These are phyloP conservation scores for Cotesia chilonis DNA, from an alignment of 1,140 invertebrate species.

Conservation along the genomic window DNA sequence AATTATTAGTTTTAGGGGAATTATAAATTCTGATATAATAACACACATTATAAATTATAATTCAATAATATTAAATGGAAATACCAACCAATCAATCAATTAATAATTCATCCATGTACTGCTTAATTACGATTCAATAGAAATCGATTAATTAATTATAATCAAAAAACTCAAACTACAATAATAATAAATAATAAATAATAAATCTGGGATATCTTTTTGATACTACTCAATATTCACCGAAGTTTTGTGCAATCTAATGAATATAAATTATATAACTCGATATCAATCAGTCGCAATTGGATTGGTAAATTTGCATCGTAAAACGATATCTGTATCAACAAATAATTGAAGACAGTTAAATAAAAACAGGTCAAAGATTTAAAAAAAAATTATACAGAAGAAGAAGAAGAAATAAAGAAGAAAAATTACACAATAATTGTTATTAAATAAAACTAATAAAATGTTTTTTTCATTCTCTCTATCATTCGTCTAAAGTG, in stretches of 20 bases:
- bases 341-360: neutral
- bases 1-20: too few relatives aligned
- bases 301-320: conserved; percentile 12
- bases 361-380: neutral
- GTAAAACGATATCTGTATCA: conserved; percentile 13
- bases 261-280: conserved; percentile 30
- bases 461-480: neutral
- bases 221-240: conserved; percentile 23
- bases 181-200: neutral
- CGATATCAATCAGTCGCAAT: conserved; percentile 28
- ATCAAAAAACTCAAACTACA: too few relatives aligned
- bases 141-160: too few relatives aligned
- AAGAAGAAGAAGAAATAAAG: neutral
- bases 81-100: too few relatives aligned
- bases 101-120: too few relatives aligned
- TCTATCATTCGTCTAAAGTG: neutral
- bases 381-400: neutral
- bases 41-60: too few relatives aligned
- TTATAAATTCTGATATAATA: too few relatives aligned
- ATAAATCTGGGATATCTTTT: conserved; percentile 4
- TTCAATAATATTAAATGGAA: too few relatives aligned
- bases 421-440: neutral
- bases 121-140: too few relatives aligned
- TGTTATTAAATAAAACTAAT: conserved; percentile 8
- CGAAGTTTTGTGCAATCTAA: neutral